Conservation (phyloP, 2,797 vertebrate species). For the Argentina silus region DNA sequence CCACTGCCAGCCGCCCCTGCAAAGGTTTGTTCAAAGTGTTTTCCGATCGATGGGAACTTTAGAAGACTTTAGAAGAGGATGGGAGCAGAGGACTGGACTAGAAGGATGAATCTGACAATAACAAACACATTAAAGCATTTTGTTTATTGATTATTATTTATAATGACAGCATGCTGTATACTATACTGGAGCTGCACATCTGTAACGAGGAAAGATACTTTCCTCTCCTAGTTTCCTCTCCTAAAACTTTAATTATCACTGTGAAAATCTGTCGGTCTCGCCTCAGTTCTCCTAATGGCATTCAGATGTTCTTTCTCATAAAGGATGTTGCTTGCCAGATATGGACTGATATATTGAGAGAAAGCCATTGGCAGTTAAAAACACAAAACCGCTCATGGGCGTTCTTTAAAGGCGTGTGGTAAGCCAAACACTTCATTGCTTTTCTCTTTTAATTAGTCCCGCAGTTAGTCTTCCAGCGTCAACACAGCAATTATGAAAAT, state of each 20-base stretch:
- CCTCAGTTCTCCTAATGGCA: no score
- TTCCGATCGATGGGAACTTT: no score
- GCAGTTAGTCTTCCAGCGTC: conserved; percentile 35
- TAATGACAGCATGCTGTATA: not conserved
- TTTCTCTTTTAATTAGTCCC: conserved; percentile 50
- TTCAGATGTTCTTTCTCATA: not conserved
- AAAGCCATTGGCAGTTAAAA: not conserved
- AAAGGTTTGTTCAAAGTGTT: no score
- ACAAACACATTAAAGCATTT: not conserved
- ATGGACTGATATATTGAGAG: conserved; percentile 43
- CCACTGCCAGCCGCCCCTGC: no score
- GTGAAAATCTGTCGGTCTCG: conserved; percentile 17
- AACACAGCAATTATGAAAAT: conserved; percentile 33
- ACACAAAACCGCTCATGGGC: conserved; percentile 17
- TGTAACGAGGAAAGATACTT: not conserved
- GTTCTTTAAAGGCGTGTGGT: conserved; percentile 36
- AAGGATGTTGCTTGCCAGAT: conserved; percentile 28
- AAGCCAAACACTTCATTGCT: conserved; percentile 28
- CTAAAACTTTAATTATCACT: not conserved
- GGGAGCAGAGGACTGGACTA: no score
- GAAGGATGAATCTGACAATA: no score
- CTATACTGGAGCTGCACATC: not conserved
- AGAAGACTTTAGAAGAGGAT: no score
- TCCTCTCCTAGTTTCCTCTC: not conserved
- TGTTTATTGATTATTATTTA: not conserved